phyloP scores from a whole-genome alignment of 2,888 invertebrate genomes.

The Platynereis dumerilii region DNA sequence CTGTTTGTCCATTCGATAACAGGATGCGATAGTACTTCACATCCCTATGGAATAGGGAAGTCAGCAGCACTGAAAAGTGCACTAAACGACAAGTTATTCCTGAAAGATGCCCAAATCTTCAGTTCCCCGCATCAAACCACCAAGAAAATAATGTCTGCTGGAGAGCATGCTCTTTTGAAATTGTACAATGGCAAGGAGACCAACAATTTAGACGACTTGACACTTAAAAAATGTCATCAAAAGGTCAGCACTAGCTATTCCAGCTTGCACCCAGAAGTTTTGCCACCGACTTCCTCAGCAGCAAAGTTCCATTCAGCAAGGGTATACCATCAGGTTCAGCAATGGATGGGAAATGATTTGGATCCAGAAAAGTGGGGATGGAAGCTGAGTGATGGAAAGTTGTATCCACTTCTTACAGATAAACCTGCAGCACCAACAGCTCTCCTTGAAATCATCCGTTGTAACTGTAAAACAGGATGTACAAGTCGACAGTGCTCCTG shows the following conservation, averaged over 20 bases:
- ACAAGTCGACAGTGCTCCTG: constrained; percentile 34
- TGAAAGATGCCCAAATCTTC: neutral
- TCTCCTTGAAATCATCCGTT: constrained; percentile 36
- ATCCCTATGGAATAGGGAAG: constrained; percentile 4
- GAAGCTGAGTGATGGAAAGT: constrained; percentile 19
- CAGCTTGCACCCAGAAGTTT: constrained; percentile 32
- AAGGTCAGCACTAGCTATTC: constrained; percentile 27
- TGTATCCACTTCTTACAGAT: constrained; percentile 21
- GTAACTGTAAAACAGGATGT: constrained; percentile 38
- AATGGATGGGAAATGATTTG: constrained; percentile 32
- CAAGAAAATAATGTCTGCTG: constrained; percentile 1
- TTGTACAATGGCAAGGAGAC: neutral
- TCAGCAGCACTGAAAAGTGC: constrained; percentile 1
- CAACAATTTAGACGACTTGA: neutral
- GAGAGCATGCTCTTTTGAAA: neutral
- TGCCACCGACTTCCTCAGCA: constrained; percentile 41
- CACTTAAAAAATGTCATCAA: constrained; percentile 22
- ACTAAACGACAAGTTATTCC: no score
- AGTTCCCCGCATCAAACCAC: neutral
- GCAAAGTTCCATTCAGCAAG: constrained; percentile 36
- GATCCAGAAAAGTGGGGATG: constrained; percentile 38
- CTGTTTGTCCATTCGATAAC: neutral
- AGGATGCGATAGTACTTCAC: constrained; percentile 6
- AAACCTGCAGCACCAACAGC: constrained; percentile 35
- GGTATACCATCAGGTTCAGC: constrained; percentile 39